Evolutionary conservation across 2,797 vertebrate species (phyloP).

Genomic region (Neopelma chrysocephalum): DNA sequence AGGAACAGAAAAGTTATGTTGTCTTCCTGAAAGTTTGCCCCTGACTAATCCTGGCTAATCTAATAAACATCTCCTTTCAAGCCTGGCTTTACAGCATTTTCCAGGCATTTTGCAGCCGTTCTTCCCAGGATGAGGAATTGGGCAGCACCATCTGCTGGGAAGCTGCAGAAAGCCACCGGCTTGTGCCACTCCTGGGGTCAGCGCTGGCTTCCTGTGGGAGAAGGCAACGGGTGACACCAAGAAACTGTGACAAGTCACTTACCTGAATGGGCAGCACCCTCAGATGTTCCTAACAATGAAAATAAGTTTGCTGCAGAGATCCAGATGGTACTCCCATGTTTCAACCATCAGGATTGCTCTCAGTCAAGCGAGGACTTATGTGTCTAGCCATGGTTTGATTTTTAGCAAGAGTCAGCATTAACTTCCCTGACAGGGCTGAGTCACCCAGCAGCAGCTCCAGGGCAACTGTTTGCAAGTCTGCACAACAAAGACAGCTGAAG

Average conservation of each 20-base stretch:
- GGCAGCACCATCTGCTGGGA: conserved; percentile 67
- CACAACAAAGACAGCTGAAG: background rate
- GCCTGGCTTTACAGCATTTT: background rate
- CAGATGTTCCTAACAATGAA: fast-evolving
- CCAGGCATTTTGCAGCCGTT: fast-evolving
- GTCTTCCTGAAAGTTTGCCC: background rate
- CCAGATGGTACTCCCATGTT: fast-evolving
- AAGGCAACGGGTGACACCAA: fast-evolving
- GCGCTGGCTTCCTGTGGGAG: background rate
- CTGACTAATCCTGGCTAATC: background rate
- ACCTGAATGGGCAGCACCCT: background rate
- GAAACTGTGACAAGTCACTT: background rate
- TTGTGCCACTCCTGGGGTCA: background rate
- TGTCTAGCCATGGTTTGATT: background rate
- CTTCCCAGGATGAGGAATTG: background rate
- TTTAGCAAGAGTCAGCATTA: background rate
- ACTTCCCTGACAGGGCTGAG: background rate
- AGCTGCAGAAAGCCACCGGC: background rate
- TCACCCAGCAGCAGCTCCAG: background rate
- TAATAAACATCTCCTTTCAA: background rate
- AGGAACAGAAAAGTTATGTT: background rate
- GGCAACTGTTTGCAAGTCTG: background rate
- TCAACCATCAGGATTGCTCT: background rate
- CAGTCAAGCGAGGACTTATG: background rate
- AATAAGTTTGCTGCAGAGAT: background rate